Percentiles rank a stretch among this genome's conserved stretches.
phyloP scores from a whole-genome alignment of 1,140 invertebrate genomes.

The Acromyrmex heyeri region DNA sequence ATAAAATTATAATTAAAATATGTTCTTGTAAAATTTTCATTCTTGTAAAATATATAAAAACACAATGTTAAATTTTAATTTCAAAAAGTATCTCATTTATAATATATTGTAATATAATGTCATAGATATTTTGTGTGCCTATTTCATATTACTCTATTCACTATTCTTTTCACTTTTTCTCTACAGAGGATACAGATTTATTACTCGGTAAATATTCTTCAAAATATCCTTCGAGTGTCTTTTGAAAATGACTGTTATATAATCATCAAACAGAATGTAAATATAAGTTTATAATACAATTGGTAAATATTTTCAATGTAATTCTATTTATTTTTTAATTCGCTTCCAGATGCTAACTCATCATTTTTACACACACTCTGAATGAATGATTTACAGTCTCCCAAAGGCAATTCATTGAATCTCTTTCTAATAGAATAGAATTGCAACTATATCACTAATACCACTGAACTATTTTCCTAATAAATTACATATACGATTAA shows the following conservation, averaged over 20 bases:
- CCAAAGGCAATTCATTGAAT: background rate
- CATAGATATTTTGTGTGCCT: background rate
- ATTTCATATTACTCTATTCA: background rate
- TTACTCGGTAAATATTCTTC: constrained; percentile 2
- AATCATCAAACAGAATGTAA: background rate
- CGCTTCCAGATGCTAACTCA: background rate
- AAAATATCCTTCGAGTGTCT: background rate
- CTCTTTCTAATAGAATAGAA: background rate
- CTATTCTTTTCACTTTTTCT: background rate
- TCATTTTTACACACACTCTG: background rate
- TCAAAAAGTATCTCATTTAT: background rate
- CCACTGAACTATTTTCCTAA: constrained; percentile 46
- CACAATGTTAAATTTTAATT: background rate
- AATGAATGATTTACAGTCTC: constrained; percentile 4
- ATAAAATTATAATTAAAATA: background rate
- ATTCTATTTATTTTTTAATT: constrained; percentile 22
- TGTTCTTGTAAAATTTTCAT: no score
- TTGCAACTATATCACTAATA: background rate
- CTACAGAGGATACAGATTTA: background rate
- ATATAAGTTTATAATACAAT: background rate
- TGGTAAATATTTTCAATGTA: background rate
- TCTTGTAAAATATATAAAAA: background rate
- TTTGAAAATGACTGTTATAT: background rate
- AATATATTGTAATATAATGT: background rate
- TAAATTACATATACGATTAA: constrained; percentile 67